phyloP scores from a whole-genome alignment of 2,888 invertebrate genomes.

The Drosophila cognata region DNA sequence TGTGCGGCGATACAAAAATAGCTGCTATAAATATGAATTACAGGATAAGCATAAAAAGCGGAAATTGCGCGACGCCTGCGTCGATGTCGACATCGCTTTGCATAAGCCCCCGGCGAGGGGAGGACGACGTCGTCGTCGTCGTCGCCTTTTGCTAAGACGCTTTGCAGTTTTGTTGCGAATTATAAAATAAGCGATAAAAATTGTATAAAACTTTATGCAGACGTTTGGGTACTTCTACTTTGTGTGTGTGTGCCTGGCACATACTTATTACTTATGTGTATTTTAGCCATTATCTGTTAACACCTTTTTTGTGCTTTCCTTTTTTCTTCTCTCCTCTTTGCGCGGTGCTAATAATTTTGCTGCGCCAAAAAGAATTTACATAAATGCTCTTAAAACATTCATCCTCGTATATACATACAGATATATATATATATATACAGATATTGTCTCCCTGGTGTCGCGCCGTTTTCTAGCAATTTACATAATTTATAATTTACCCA shows the following conservation, averaged over 20 bases:
- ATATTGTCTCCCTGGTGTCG: slow-evolving; percentile 45
- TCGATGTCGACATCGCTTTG: slow-evolving; percentile 52
- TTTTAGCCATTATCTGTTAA: slow-evolving; percentile 78
- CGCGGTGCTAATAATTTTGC: slow-evolving; percentile 66
- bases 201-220: slow-evolving; percentile 77
- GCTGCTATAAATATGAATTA: slow-evolving; percentile 84
- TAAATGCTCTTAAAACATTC: slow-evolving; percentile 59
- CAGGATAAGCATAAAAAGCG: slow-evolving; percentile 84
- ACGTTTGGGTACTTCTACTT: slow-evolving; percentile 38
- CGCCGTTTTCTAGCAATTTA: slow-evolving; percentile 36
- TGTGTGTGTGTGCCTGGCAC: slow-evolving; percentile 10
- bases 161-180: slow-evolving; percentile 76
- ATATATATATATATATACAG: slow-evolving; percentile 3
- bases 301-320: slow-evolving; percentile 60
- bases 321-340: not conserved
- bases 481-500: slow-evolving; percentile 48
- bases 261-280: slow-evolving; percentile 59
- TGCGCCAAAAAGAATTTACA: slow-evolving; percentile 55
- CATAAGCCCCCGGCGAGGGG: slow-evolving; percentile 61
- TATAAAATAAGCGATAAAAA: slow-evolving; percentile 81
- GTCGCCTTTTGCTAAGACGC: slow-evolving; percentile 62
- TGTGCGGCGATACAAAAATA: slow-evolving; percentile 65
- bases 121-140: slow-evolving; percentile 6
- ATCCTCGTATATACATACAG: not conserved
- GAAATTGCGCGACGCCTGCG: slow-evolving; percentile 81